Conservation (phyloP, 2,888 invertebrate genomes). For the Nasonovia ribisnigri region DNA sequence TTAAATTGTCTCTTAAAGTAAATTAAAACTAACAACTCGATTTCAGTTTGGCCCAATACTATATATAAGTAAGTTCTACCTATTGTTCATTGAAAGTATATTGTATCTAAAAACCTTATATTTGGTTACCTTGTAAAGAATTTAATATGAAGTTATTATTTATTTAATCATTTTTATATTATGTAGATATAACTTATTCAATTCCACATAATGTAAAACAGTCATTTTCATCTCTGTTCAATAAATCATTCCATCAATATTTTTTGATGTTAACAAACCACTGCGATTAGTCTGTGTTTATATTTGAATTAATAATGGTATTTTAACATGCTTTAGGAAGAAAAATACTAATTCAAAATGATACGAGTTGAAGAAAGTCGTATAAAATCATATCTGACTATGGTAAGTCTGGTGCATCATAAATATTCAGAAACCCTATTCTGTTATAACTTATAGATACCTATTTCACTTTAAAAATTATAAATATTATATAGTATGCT, state of each 20-base stretch:
- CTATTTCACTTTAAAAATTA: too few species aligned
- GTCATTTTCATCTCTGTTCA: not conserved
- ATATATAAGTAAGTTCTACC: not conserved
- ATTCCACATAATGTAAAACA: not conserved
- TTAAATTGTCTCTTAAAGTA: not conserved
- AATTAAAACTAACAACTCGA: not conserved
- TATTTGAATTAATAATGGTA: not conserved
- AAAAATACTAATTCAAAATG: constrained; percentile 43
- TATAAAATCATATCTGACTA: constrained; percentile 58
- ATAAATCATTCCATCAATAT: not conserved
- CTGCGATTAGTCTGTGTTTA: not conserved
- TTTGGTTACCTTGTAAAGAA: not conserved
- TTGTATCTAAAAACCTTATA: not conserved
- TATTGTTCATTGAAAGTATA: constrained; percentile 19
- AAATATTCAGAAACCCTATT: not conserved
- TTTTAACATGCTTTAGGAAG: constrained; percentile 13
- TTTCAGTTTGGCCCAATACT: not conserved
- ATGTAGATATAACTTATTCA: not conserved
- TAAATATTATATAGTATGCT: too few species aligned
- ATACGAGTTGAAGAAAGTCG: constrained; percentile 54
- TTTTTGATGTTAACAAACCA: not conserved
- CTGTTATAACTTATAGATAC: not conserved
- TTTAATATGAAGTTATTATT: not conserved
- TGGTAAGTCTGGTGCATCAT: constrained; percentile 16
- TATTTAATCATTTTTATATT: not conserved